These are phyloP conservation scores for Garrulus glandarius DNA, from an alignment of 2,797 vertebrate species.

Conservation along the genomic window DNA sequence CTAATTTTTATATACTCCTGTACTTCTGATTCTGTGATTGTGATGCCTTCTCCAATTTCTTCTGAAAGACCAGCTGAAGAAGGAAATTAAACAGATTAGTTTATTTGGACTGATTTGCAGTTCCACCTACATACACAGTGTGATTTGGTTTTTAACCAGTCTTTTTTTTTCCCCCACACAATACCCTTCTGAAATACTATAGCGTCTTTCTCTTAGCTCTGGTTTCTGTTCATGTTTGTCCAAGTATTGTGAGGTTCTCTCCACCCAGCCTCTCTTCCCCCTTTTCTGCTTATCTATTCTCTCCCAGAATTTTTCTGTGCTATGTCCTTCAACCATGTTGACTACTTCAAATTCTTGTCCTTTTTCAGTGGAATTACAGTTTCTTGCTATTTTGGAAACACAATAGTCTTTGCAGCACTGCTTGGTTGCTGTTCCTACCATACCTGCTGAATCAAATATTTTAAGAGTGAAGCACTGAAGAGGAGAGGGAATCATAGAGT, in stretches of 20 bases:
- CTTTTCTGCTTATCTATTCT: not conserved
- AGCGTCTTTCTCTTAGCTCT: not conserved
- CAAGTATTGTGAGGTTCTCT: not conserved
- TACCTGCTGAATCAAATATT: not conserved
- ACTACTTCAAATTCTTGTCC: not conserved
- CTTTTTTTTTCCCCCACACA: accelerated
- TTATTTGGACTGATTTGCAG: not conserved
- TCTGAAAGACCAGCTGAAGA: not conserved
- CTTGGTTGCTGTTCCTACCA: not conserved
- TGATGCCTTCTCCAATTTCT: not conserved
- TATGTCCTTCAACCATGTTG: not conserved
- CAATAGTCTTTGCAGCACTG: not conserved
- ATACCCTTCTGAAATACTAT: not conserved
- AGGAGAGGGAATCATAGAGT: not conserved
- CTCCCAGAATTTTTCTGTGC: not conserved
- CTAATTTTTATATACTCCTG: not conserved
- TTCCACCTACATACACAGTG: not conserved
- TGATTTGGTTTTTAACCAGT: not conserved
- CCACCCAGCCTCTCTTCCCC: not conserved
- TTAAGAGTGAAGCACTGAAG: not conserved
- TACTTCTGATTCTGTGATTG: not conserved
- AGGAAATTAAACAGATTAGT: not conserved
- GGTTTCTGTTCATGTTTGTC: not conserved
- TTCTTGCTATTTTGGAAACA: not conserved
- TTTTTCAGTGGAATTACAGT: not conserved